Base-by-base conservation (phyloP, 2,888 invertebrate genomes). In the Ophion costatus region DNA sequence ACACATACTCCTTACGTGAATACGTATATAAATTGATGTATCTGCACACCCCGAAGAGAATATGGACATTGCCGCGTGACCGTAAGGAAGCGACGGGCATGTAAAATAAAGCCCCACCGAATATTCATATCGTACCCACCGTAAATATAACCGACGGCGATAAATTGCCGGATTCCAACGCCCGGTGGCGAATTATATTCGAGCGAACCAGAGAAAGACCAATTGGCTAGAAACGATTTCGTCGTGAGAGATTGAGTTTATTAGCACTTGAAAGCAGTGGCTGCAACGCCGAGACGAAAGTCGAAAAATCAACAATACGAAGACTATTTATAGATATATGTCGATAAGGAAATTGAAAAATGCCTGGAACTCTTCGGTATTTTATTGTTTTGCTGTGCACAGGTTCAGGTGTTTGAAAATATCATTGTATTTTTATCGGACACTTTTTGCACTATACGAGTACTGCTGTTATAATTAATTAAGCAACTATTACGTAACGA, bases 91-190 rank as follows among this genome's bases (percentile, higher is more conserved):
- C 90, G 80, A 86, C 88, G 89, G 88, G 88, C 91, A 89, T 90
- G 91, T 91, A 90, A 91, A 91, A 91, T 91, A 91, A 91, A 91
- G 85, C 86, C 87, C 83, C 86, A 75, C 80, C 91, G 91, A 92
- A 93, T 93, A 93, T 93, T 92, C 90, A 92, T 91, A 90, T 87
- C 84, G 82, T 67, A 73, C 75, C 80, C 87, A 87, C 87, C 76
- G 89, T 91, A 90, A 91, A 91, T 90, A 90, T 90, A 82, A 83
- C 79, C 87, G 79, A 66, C 79, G 85, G 87, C 89, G 90, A 91
- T 91, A 90, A 91, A 91, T 91, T 90, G 86, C 80, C 82, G 71
- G 85, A 88, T 89, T 91, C 88, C 87, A 88, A 85, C 84, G 66
- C 86, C 87, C 45, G 45, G 82, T 82, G 82, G 86, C 84, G 80